A percentile compares a stretch with the other conserved stretches of the same genome.
Conservation (phyloP, 2,888 invertebrate genomes). For the Carterocephalus palaemon region DNA sequence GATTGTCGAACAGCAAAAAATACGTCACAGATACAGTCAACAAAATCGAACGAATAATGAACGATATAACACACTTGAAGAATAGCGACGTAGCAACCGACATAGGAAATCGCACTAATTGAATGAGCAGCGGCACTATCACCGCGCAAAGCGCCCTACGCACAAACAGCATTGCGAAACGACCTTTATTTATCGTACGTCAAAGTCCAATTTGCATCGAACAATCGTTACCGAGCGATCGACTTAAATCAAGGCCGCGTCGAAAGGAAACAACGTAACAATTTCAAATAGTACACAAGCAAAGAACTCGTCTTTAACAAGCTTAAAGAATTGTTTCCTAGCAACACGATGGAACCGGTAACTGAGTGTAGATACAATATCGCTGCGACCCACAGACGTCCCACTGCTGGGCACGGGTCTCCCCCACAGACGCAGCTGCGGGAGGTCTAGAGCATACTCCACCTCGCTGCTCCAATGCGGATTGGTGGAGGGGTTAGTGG, state of each 20-base stretch:
- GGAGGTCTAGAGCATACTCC: no score
- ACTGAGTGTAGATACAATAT: no score
- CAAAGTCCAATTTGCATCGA: slow-evolving; percentile 20
- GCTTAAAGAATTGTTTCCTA: slow-evolving; percentile 9
- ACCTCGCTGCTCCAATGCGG: no score
- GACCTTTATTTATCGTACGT: background rate
- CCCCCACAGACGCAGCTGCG: no score
- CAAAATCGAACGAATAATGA: no score
- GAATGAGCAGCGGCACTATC: slow-evolving; percentile 11
- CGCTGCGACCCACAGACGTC: no score
- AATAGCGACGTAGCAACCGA: background rate
- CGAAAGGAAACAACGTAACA: slow-evolving; percentile 20
- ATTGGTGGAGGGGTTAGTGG: no score
- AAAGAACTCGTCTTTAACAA: slow-evolving; percentile 9
- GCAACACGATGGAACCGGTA: no score
- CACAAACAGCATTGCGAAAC: slow-evolving; percentile 8
- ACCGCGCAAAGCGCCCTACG: slow-evolving; percentile 3
- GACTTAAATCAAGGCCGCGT: slow-evolving; percentile 18
- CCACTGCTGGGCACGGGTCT: no score
- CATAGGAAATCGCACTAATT: slow-evolving; percentile 5
- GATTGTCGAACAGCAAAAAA: no score
- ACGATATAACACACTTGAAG: no score
- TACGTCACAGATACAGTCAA: no score
- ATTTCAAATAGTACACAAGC: slow-evolving; percentile 13
- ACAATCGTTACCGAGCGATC: slow-evolving; percentile 5